Base-by-base conservation (phyloP, 2,888 invertebrate species). In the Sarcophaga rosellei region DNA sequence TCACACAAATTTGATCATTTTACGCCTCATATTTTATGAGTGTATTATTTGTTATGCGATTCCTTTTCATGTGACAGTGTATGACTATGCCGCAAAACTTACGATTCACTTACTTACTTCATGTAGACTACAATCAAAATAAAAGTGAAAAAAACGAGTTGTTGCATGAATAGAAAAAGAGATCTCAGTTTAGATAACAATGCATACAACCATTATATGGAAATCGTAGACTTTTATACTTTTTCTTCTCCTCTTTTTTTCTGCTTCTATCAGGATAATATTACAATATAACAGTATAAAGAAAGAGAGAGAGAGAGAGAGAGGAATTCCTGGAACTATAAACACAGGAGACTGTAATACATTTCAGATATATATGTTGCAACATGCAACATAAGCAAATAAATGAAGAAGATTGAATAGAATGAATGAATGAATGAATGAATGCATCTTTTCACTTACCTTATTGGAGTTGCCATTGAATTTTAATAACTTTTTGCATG, bases 401-500 rank as follows among this genome's bases (percentile, higher is more conserved):
- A 35, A 57, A 57, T 53, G 35, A 53, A 25, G 25, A 57, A 66
- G 3, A 63, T 10, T 70, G 25, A 47, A 47, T 45, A 59, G 1
- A 47, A 23, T 25, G 20, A 3, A 35, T 5, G 59, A 10, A 4
- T 21, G 25, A 21, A 68, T 21, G 23, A 44, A 35, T 23, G 25
- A 25, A 25, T 25, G 35, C 0, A 6, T 1, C 35, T 12, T 47
- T 78, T 12, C 44, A 91, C 93, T 94, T 91, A 96, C 96, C 95
- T 97, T 97, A 93, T 96, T 96, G 74, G 97, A 96, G 91, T 95
- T 96, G 89, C 97, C 97, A 93, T 96, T 97, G 94, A 96, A 96
- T 92, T 96, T 95, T 81, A 97, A 95, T 89, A 97, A 94, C 93
- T 97, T 97, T 91, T 96, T 95, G 93, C 97, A 97, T 93, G 96